Base-by-base conservation (phyloP, 92 coral and sea anemone species). In the Zoanthus gigantus region DNA sequence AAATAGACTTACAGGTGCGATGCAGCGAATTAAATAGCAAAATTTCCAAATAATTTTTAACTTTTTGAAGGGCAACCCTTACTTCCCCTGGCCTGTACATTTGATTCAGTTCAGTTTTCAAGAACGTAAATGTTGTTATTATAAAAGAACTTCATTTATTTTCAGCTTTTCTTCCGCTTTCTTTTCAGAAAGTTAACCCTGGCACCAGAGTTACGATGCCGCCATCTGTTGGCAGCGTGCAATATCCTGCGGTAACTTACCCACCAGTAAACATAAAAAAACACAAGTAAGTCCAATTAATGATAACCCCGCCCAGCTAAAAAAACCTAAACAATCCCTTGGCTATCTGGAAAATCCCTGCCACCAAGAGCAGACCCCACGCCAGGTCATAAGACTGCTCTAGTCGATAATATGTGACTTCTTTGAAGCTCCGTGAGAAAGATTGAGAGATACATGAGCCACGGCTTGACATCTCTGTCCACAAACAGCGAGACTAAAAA, bases 1-100 rank as follows among this genome's bases (percentile, higher is more conserved):
- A 81, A 66, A 65, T 81, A 58, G 85, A 81, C 60, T 56, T 81
- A 23, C 85, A 81, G 85, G 85, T 65, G 72, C n/a, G 72, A 79
- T 34, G 13, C 4, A 63, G 18, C 6, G 13, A 1, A 53, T 14
- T 67, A 8, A 17, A 14, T 65, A 65, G 65, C 17, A 14, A 5
- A 58, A 58, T 16, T 14, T 14, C 65, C 65, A 12, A 58, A 9
- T n/a, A 14, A 5, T 53, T 58, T 58, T 53, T 53, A 6, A 53
- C 14, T 1, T 58, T 14, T 12, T 58, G n/a, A 57, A 57, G 16
- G 17, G 16, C 65, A 14, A 4, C 15, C 23, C 15, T 4, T 58
- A 58, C 65, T 58, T 15, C n/a, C 15, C n/a, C 5, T 54, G 11
- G 60, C 60, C 60, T 54, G 15, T 54, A 4, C 60, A 54, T 54